A percentile compares a stretch with the other conserved stretches of the same genome.
These are phyloP conservation scores for Limnodromus scolopaceus DNA, from an alignment of 2,797 vertebrate genomes.

Conservation along the genomic window DNA sequence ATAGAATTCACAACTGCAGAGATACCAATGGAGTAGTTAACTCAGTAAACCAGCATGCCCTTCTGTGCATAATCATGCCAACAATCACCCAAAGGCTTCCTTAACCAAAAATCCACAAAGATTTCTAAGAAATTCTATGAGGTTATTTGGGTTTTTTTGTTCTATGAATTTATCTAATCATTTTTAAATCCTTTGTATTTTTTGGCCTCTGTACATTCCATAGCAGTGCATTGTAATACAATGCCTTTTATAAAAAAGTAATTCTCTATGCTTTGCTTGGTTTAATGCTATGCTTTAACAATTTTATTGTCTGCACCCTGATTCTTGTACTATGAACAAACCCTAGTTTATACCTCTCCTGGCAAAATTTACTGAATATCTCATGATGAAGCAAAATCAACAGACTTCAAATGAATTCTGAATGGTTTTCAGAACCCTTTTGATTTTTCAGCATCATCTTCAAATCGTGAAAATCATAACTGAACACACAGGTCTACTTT, in stretches of 20 bases:
- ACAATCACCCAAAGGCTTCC: neutral
- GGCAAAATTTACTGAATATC: neutral
- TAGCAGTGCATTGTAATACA: neutral
- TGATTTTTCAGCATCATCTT: neutral
- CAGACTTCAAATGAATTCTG: neutral
- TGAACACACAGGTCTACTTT: neutral
- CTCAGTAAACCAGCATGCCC: neutral
- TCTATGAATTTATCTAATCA: neutral
- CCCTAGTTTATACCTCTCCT: neutral
- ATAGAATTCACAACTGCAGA: neutral
- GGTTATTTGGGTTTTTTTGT: neutral
- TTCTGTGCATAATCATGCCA: neutral
- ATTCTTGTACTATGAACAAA: neutral
- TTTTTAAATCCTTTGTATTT: neutral
- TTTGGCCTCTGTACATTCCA: neutral
- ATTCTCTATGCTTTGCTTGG: neutral
- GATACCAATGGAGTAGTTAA: neutral
- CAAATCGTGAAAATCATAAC: neutral
- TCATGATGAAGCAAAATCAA: neutral
- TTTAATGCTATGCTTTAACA: neutral
- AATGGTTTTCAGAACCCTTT: neutral
- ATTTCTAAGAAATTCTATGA: neutral
- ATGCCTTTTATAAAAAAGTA: neutral
- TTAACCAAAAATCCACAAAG: neutral
- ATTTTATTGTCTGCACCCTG: neutral